Conservation (phyloP, 2,888 invertebrate species). For the Drosophila mimetica region DNA sequence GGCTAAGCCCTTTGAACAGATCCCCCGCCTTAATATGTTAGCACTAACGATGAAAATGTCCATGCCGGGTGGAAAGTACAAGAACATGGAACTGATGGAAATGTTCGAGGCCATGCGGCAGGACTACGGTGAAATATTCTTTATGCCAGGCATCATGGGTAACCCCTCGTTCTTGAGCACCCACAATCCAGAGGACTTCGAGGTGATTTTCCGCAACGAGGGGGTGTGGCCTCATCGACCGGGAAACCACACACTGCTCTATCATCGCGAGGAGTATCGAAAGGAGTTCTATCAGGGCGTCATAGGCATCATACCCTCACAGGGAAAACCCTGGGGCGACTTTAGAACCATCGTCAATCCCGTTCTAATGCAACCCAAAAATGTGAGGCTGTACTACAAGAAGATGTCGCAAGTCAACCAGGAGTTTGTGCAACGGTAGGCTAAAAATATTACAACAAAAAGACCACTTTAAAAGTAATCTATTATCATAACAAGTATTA, state of each 20-base stretch:
- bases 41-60: slow-evolving; percentile 31
- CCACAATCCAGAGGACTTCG: slow-evolving; percentile 85
- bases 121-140: slow-evolving; percentile 82
- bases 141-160: slow-evolving; percentile 80
- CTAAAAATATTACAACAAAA: no score
- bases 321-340: slow-evolving; percentile 87
- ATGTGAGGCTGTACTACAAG: slow-evolving; percentile 85
- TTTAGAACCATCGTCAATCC: slow-evolving; percentile 88
- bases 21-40: slow-evolving; percentile 57
- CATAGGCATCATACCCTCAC: slow-evolving; percentile 65
- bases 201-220: slow-evolving; percentile 84
- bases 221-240: slow-evolving; percentile 85
- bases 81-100: slow-evolving; percentile 52
- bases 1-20: slow-evolving; percentile 62
- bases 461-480: no score
- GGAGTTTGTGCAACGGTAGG: slow-evolving; percentile 70
- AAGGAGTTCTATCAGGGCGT: slow-evolving; percentile 65
- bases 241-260: slow-evolving; percentile 80
- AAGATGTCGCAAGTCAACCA: slow-evolving; percentile 85
- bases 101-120: slow-evolving; percentile 50
- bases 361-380: slow-evolving; percentile 87
- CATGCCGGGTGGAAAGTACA: slow-evolving; percentile 72
- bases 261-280: slow-evolving; percentile 81
- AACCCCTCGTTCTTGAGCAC: slow-evolving; percentile 78
- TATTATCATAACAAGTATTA: slow-evolving; percentile 48